Evolutionary conservation across 92 coral and sea anemone species (phyloP), one percentile per base, ranked within the genome.

Genomic region (Muricea muricata): DNA sequence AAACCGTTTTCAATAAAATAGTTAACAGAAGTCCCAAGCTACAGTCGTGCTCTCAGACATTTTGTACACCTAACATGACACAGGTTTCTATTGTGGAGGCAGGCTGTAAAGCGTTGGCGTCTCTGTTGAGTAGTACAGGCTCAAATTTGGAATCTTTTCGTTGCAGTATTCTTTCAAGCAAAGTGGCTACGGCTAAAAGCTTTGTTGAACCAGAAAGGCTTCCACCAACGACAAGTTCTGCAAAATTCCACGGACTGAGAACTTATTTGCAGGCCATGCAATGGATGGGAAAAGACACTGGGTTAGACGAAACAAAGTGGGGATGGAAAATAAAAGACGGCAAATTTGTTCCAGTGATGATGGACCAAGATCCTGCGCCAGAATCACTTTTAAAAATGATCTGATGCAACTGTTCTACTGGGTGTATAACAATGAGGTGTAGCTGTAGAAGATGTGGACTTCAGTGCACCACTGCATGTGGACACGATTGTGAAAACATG

Each of bases 381-480:
- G 83, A 91, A 63, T 17, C 20, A 23, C 72, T 86, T 39, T 84
- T 90, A 26, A 78, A 75, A 74, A 86, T 90, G 76, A 66, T 86
- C 9, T 41, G 84, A 18, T 87, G 85, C 57, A 89, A 89, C 83
- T 87, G 89, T 63, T 37, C 78, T 21, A 25, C 78, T 8, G 81
- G 50, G 45, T 85, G 94, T 80, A 66, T 81, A 28, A 80, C 87
- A 66, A 78, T 52, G 60, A 65, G 89, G 18, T 87, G 91, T 66
- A 79, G 65, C 73, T 87, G 91, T 88, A 86, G 93, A 14, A 90
- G 71, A 58, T 86, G 83, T 80, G 88, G 82, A 31, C 84, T 90
- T 7, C 88, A 77, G 52, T 86, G 93, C 13, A 85, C 90, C 17
- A 50, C 57, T 7, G 87, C 81, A 32, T 89, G 87, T 33, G 89